Evolutionary conservation across 2,113 vertebrate genomes (phyloP).

Genomic region (Arvicanthis niloticus): DNA sequence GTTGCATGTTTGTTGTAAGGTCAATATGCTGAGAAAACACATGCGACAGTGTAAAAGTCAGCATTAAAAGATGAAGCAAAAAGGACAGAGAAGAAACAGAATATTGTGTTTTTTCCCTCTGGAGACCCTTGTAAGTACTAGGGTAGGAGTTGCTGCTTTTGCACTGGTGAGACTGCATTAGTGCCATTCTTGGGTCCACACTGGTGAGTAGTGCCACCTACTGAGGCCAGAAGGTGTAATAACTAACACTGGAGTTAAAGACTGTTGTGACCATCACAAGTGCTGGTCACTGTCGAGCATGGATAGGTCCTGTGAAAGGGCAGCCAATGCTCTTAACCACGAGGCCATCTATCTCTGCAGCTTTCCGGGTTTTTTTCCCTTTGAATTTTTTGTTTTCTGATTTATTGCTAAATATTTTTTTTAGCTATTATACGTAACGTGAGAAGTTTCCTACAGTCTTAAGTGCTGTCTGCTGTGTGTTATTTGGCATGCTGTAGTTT

Average conservation of each 20-base stretch:
- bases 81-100: neutral
- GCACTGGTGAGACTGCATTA: neutral
- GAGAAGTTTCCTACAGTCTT: neutral
- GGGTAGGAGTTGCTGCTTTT: neutral
- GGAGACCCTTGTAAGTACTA: neutral
- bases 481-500: slow-evolving; percentile 8
- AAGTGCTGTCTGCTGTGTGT: neutral
- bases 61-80: neutral
- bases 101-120: neutral
- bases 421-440: neutral
- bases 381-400: neutral
- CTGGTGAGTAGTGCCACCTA: too few species aligned
- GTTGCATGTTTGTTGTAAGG: neutral
- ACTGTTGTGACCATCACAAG: neutral
- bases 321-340: neutral
- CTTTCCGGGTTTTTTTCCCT: neutral
- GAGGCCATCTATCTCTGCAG: neutral
- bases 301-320: too few species aligned
- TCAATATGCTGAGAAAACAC: neutral
- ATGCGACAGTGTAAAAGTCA: neutral
- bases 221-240: neutral
- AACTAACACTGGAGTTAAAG: neutral
- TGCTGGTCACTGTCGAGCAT: neutral
- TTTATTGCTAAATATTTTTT: neutral
- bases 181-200: neutral